Base-by-base conservation (phyloP, 2,888 invertebrate genomes). In the Cataglyphis livida region DNA sequence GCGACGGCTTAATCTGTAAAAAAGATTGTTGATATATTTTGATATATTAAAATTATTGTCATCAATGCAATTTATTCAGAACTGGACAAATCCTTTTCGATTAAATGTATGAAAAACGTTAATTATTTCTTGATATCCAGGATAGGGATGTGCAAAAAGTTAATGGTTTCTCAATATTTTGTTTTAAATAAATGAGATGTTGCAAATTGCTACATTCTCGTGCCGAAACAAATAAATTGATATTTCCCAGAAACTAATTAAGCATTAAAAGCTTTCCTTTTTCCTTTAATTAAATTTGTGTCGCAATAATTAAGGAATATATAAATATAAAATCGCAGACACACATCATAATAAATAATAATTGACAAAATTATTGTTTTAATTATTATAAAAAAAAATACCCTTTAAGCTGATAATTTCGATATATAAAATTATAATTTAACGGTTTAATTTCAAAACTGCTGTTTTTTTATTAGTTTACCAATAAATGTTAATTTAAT, bases 1-100 rank as follows among this genome's bases (percentile, higher is more conserved):
- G 88, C 97, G 95, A 91, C 97, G 96, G 79, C 94, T 94, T 82
- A 94, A 86, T 86, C 94, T 94, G 85, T 28, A 87, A 90, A 84
- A 85, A 15, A 83, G 57, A 88, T 62, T 70, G 18, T 2, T 32
- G 32, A 44, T 32, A 35, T 38, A 51, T 7, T 51, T 51, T 15
- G 9, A 44, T 44, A 62, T 3, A 1, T 35, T 32, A 5, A 44
- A 28, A 32, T 57, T n/a, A n/a, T 74, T 44, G 7, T n/a, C 48
- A 51, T 51, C n/a, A 51, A 51, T 51, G 4, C n/a, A 3, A 66
- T 76, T 76, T 25, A 6, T 12, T 9, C n/a, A n/a, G 3, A 76
- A 62, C 15, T 4, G 7, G 54, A 21, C 28, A 76, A 76, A 57
- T 76, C 1, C 12, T 76, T 76, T 28, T 21, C 6, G 15, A 10